Percentiles rank a stretch among this genome's conserved stretches.
These are phyloP conservation scores for Pyralis farinalis DNA, from an alignment of 2,888 invertebrate genomes.

Conservation along the genomic window DNA sequence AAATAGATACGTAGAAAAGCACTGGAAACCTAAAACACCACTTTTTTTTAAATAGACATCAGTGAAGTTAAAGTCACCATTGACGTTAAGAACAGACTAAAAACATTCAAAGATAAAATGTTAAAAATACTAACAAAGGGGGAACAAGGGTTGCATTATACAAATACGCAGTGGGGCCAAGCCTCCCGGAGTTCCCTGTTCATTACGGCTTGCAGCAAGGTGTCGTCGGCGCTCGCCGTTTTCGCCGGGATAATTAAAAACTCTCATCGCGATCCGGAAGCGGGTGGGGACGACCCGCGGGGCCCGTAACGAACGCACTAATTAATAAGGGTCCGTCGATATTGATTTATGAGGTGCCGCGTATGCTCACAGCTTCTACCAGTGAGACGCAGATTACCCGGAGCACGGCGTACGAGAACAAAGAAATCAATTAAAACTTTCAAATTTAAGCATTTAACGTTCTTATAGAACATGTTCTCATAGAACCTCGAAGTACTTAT, in stretches of 20 bases:
- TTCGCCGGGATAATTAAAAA: conserved; percentile 72
- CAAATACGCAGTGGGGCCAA: not conserved
- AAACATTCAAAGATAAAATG: too few species aligned
- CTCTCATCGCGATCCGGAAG: conserved; percentile 35
- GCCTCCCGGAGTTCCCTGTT: conserved; percentile 8
- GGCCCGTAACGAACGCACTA: conserved; percentile 72
- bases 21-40: too few species aligned
- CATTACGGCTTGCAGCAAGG: conserved; percentile 38
- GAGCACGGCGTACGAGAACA: not conserved
- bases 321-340: conserved; percentile 79
- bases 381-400: not conserved
- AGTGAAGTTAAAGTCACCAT: too few species aligned
- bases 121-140: not conserved
- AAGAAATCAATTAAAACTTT: not conserved
- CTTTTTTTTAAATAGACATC: too few species aligned
- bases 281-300: conserved; percentile 28
- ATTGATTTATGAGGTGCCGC: conserved; percentile 71
- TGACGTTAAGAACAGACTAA: too few species aligned
- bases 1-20: too few species aligned
- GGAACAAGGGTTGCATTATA: conserved; percentile 8
- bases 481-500: too few species aligned
- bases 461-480: too few species aligned
- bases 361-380: conserved; percentile 34
- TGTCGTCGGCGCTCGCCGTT: conserved; percentile 47
- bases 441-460: too few species aligned